A percentile compares a stretch with the other conserved stretches of the same genome.
phyloP scores from a whole-genome alignment of 35 echinoderm and acorn worm genomes.

The Apostichopus parvimensis region DNA sequence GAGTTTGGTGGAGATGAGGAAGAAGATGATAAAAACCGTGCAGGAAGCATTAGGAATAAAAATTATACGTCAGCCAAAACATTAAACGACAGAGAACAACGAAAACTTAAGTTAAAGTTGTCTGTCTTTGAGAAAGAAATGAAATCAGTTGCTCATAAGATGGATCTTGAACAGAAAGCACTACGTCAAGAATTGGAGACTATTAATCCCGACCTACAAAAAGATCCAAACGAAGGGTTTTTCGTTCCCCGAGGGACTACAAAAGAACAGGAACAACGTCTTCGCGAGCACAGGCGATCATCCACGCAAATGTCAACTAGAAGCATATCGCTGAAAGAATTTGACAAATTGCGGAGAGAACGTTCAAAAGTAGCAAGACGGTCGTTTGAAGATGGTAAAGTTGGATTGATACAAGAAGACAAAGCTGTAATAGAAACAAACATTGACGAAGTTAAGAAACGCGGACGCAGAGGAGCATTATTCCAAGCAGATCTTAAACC shows the following conservation, averaged over 20 bases:
- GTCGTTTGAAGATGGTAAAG: neutral
- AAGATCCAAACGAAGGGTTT: constrained; percentile 10
- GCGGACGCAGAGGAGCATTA: constrained; percentile 27
- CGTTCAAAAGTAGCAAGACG: constrained; percentile 11
- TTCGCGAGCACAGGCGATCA: neutral
- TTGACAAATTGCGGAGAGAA: constrained; percentile 17
- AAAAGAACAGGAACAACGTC: constrained; percentile 12
- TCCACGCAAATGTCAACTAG: neutral
- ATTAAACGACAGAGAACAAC: constrained; percentile 37
- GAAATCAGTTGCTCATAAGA: constrained; percentile 26
- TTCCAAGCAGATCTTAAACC: constrained; percentile 17
- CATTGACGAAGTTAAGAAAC: neutral
- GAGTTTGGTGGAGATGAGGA: constrained; percentile 11
- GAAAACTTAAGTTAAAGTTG: constrained; percentile 13
- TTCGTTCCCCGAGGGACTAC: constrained; percentile 33
- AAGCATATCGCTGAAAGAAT: constrained; percentile 42
- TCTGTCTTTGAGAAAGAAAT: constrained; percentile 38
- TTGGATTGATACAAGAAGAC: neutral
- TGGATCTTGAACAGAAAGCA: constrained; percentile 35
- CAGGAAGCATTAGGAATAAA: neutral
- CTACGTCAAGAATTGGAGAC: constrained; percentile 4
- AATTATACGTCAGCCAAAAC: constrained; percentile 22
- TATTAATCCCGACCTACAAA: constrained; percentile 40
- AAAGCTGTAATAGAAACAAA: neutral
- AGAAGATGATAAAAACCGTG: neutral